These are phyloP conservation scores for Scylla paramamosain DNA, from an alignment of 1,140 invertebrate species.

Conservation along the genomic window DNA sequence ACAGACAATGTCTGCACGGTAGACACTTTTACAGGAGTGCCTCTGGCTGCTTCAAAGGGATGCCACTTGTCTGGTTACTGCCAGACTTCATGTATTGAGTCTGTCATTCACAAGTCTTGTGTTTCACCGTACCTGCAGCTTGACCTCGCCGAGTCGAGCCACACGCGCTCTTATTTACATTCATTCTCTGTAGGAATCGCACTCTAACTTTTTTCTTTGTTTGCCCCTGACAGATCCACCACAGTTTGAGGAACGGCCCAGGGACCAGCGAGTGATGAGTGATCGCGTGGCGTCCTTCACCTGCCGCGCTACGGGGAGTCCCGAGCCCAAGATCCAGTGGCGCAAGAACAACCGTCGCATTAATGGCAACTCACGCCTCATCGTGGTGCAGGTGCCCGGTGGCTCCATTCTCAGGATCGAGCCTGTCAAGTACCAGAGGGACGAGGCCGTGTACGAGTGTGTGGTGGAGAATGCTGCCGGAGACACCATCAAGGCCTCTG, in stretches of 20 bases:
- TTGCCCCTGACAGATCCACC: conserved; percentile 89
- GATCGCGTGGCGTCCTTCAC: conserved; percentile 97
- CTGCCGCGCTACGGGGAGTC: conserved; percentile 95
- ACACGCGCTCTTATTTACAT: not conserved
- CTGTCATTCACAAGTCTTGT: not conserved
- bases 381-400: conserved; percentile 82
- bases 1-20: too few relatives aligned
- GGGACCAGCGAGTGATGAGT: conserved; percentile 92
- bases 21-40: too few relatives aligned
- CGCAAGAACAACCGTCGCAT: conserved; percentile 93
- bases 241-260: conserved; percentile 91
- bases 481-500: conserved; percentile 93
- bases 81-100: not conserved
- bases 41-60: too few relatives aligned
- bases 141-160: not conserved
- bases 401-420: conserved; percentile 95
- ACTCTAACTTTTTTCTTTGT: conserved; percentile 76
- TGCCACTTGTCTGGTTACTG: not conserved
- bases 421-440: conserved; percentile 89
- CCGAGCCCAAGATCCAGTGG: conserved; percentile 93
- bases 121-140: not conserved
- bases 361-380: conserved; percentile 75
- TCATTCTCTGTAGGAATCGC: not conserved
- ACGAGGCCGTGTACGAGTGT: conserved; percentile 96
- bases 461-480: conserved; percentile 97